These are phyloP conservation scores for Drosophila melanica DNA, from an alignment of 1,140 invertebrate species.

Conservation along the genomic window DNA sequence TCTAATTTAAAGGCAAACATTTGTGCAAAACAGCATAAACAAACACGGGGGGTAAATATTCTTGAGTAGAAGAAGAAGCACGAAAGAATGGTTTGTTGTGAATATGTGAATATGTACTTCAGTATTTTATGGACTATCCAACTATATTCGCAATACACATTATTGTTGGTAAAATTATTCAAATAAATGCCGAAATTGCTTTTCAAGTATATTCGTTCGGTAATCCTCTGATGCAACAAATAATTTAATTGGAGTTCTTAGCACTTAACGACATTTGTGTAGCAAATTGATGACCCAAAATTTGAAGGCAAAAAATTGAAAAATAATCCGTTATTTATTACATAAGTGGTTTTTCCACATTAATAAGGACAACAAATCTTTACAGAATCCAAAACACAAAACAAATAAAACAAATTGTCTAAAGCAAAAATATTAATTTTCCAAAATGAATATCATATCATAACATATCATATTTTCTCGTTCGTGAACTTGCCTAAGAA, in stretches of 20 bases:
- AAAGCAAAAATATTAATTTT: no score
- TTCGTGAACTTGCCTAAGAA: no score
- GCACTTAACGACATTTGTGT: neutral
- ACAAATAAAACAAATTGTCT: neutral
- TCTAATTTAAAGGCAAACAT: constrained; percentile 77
- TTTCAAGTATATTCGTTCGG: no score
- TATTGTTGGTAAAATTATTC: neutral
- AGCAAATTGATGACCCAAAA: constrained; percentile 13
- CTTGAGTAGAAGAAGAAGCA: neutral
- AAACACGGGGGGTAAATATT: constrained; percentile 19
- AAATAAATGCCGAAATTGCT: neutral
- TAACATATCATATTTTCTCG: no score
- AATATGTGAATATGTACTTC: no score
- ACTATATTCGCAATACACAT: no score
- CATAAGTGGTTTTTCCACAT: constrained; percentile 1
- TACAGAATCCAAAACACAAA: neutral
- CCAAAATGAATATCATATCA: no score
- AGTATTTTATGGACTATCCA: no score
- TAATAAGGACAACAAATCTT: constrained; percentile 23
- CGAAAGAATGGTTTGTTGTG: no score
- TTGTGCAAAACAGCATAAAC: constrained; percentile 50
- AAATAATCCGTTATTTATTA: constrained; percentile 28
- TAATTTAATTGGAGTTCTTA: neutral
- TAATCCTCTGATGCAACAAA: no score
- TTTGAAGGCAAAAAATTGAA: constrained; percentile 8